A percentile compares a stretch with the other conserved stretches of the same genome.
Evolutionary conservation across 2,113 vertebrate species (phyloP).

Genomic region (Catharus minimus): DNA sequence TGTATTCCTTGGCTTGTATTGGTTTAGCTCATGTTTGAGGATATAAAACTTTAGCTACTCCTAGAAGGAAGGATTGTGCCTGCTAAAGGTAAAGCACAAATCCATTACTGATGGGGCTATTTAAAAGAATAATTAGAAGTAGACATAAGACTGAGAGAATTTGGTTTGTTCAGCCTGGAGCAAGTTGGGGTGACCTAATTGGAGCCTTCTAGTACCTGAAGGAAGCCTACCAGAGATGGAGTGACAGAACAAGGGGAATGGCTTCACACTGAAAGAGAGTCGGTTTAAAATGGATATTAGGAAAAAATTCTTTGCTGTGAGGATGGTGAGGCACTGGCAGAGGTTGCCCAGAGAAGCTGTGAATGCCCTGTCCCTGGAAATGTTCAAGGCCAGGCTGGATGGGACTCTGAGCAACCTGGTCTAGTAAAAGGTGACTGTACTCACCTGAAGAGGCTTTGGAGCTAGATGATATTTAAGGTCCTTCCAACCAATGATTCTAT

Average conservation of each 20-base stretch:
- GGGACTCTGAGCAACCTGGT: not conserved
- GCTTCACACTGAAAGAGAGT: not conserved
- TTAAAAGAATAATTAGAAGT: not conserved
- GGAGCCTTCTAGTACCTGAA: not conserved
- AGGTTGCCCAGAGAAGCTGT: not conserved
- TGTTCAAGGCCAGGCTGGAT: not conserved
- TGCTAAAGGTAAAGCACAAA: not conserved
- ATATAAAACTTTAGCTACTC: not conserved
- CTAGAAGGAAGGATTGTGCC: not conserved
- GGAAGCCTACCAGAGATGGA: not conserved
- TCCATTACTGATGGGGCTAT: not conserved
- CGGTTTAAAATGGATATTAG: not conserved
- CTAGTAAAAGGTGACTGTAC: not conserved
- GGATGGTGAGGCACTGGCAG: not conserved
- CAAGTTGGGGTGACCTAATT: not conserved
- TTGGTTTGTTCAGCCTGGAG: not conserved
- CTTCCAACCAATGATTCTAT: not conserved
- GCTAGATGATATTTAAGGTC: not conserved
- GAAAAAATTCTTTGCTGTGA: not conserved
- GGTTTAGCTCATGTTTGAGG: not conserved
- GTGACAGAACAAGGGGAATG: not conserved
- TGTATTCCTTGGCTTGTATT: not conserved
- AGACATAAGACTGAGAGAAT: not conserved
- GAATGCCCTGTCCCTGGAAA: not conserved
- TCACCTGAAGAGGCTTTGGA: not conserved